Conservation (phyloP, 2,888 invertebrate species). For the Pandemis heparana region DNA sequence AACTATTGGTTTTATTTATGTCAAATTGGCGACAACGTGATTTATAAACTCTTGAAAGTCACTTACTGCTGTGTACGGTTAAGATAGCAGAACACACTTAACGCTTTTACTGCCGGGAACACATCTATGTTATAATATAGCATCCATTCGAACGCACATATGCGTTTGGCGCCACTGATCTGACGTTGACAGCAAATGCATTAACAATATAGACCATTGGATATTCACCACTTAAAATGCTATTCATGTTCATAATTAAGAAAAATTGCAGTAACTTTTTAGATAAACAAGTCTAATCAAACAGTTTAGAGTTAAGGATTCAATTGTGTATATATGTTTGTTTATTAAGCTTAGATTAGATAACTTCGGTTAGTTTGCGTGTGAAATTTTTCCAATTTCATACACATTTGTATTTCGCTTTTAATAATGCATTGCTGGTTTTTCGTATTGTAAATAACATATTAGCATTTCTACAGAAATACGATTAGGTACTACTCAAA, state of each 20-base stretch:
- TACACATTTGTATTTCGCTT: conserved; percentile 5
- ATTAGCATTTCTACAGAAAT: conserved; percentile 40
- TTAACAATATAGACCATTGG: background rate
- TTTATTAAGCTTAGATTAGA: conserved; percentile 11
- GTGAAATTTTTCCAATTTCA: conserved; percentile 13
- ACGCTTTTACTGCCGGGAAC: no score
- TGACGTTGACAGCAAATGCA: background rate
- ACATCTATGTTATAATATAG: no score
- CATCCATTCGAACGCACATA: no score
- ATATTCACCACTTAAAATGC: background rate
- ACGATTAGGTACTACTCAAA: conserved; percentile 12
- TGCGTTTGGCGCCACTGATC: no score
- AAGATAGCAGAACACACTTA: no score
- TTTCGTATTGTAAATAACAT: conserved; percentile 30
- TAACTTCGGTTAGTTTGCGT: background rate
- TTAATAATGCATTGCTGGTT: conserved; percentile 5
- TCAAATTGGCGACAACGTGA: no score
- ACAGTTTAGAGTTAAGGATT: conserved; percentile 13
- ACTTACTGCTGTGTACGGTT: no score
- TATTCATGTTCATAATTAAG: no score
- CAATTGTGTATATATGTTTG: conserved; percentile 28
- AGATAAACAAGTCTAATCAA: conserved; percentile 4
- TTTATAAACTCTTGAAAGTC: no score
- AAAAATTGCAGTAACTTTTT: conserved; percentile 7
- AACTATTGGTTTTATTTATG: no score